These are phyloP conservation scores for Psittacula derbiana DNA, from an alignment of 2,797 vertebrate genomes.

Conservation along the genomic window DNA sequence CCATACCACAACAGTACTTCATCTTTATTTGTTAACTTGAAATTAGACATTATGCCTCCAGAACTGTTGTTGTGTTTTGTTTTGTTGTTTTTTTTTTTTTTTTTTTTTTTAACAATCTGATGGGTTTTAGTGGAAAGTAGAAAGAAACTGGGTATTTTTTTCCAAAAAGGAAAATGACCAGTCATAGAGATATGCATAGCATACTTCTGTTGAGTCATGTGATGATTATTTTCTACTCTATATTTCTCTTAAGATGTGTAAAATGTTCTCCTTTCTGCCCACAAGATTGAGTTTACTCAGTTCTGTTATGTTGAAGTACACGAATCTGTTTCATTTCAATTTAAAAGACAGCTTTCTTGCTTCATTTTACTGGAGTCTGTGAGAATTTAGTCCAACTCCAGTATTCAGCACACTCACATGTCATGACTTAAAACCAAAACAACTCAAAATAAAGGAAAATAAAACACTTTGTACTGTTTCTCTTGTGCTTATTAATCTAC, in stretches of 20 bases:
- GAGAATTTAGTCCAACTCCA: background rate
- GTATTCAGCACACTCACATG: background rate
- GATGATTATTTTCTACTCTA: background rate
- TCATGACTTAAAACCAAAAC: background rate
- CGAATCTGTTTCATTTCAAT: background rate
- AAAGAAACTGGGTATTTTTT: background rate
- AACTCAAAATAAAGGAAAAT: background rate
- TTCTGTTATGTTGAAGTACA: background rate
- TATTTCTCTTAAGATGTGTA: background rate
- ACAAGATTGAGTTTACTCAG: background rate
- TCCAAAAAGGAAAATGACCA: background rate
- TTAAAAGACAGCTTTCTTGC: background rate
- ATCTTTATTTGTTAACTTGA: background rate
- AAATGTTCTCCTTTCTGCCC: background rate
- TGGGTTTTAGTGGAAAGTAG: background rate
- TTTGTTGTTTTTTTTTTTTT: background rate
- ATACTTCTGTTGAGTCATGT: background rate
- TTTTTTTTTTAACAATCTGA: background rate
- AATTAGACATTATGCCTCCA: background rate
- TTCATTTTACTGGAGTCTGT: background rate
- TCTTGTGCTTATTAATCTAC: background rate
- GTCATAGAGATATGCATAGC: too few relatives aligned
- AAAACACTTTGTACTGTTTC: background rate
- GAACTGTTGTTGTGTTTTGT: background rate
- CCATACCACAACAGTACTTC: background rate